Percentiles rank a stretch among this genome's conserved stretches.
Conservation (phyloP, 1,140 invertebrate species). For the Leptestheria dahalacensis region DNA sequence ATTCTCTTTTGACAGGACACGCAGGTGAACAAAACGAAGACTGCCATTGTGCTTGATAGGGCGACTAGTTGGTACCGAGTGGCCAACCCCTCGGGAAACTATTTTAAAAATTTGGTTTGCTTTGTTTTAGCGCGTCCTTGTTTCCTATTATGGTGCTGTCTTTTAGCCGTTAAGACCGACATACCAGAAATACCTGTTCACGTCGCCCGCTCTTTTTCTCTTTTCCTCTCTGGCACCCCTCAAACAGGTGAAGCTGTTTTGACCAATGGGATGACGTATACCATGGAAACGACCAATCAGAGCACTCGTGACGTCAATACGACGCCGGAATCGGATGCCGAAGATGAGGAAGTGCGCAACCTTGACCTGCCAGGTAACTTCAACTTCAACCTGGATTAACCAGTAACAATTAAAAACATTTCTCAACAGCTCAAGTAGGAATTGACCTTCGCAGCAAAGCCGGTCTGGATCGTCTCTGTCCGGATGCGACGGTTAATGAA, state of each 20-base stretch:
- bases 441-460: slow-evolving; percentile 13
- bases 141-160: too few species aligned
- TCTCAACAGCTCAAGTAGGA: slow-evolving; percentile 13
- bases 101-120: too few species aligned
- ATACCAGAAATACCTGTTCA: background rate
- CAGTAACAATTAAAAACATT: background rate
- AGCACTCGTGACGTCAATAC: background rate
- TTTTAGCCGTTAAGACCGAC: too few species aligned
- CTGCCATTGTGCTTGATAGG: too few species aligned
- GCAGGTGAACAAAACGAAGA: too few species aligned
- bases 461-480: slow-evolving; percentile 1
- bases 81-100: too few species aligned
- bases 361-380: slow-evolving; percentile 12
- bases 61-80: too few species aligned
- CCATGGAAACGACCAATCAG: background rate
- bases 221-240: background rate
- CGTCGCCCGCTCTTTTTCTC: background rate
- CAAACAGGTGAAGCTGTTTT: background rate
- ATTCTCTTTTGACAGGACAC: too few species aligned
- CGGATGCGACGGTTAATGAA: background rate
- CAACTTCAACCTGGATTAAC: background rate
- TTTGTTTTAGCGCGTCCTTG: too few species aligned
- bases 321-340: slow-evolving; percentile 10
- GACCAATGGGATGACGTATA: background rate
- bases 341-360: slow-evolving; percentile 14